Percentiles rank a stretch among this genome's conserved stretches.
Conservation (phyloP, 2,888 invertebrate species). For the Drosophila kambysellisi region DNA sequence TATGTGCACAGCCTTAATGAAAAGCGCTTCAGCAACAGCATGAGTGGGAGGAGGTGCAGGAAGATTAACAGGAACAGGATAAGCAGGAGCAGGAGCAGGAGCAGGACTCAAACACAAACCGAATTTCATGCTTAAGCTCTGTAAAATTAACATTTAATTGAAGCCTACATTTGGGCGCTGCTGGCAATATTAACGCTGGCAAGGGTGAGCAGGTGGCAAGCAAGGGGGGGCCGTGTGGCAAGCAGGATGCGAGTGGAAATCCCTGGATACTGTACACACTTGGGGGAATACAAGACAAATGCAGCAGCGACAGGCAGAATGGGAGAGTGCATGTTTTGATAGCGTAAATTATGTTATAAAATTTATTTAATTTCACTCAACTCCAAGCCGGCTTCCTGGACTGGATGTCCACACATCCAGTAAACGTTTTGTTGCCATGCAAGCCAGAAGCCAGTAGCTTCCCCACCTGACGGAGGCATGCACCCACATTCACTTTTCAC, state of each 20-base stretch:
- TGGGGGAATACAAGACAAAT: slow-evolving; percentile 46
- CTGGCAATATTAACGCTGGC: slow-evolving; percentile 46
- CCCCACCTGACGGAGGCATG: slow-evolving; percentile 20
- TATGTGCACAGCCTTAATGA: slow-evolving; percentile 68
- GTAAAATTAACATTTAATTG: slow-evolving; percentile 81
- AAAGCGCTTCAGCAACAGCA: slow-evolving; percentile 45
- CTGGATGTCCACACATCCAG: slow-evolving; percentile 20
- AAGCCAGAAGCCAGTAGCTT: neutral
- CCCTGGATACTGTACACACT: slow-evolving; percentile 29
- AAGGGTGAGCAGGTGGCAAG: neutral
- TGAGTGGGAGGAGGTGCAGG: neutral
- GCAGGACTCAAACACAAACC: slow-evolving; percentile 11
- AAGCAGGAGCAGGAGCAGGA: neutral
- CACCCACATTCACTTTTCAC: slow-evolving; percentile 10
- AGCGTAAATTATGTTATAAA: slow-evolving; percentile 81
- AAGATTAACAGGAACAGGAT: neutral
- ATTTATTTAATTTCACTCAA: slow-evolving; percentile 79
- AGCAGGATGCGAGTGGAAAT: slow-evolving; percentile 37
- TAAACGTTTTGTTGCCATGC: slow-evolving; percentile 66
- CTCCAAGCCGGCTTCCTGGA: slow-evolving; percentile 3
- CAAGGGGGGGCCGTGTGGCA: neutral
- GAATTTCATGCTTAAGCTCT: slow-evolving; percentile 80
- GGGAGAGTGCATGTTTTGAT: slow-evolving; percentile 73
- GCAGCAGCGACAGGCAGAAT: slow-evolving; percentile 26
- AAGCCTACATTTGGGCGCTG: slow-evolving; percentile 71